Evolutionary conservation across 2,888 invertebrate species (phyloP).

Genomic region (Himalopsyche japonica): DNA sequence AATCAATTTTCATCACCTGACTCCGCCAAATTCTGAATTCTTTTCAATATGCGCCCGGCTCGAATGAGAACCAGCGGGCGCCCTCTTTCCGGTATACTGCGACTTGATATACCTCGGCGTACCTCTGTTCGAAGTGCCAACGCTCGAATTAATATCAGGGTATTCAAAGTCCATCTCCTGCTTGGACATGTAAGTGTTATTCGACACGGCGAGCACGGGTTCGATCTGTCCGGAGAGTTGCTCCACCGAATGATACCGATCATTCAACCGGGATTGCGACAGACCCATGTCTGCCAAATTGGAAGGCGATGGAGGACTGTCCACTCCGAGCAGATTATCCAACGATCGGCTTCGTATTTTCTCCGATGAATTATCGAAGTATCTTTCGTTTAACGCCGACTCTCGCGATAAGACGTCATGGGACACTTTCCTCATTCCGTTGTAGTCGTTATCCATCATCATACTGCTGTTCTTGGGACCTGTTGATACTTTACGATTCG

Average conservation of each 20-base stretch:
- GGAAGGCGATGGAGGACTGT: constrained; percentile 64
- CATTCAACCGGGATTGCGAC: constrained; percentile 84
- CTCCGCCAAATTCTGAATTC: constrained; percentile 70
- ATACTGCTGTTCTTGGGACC: constrained; percentile 35
- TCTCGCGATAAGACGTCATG: constrained; percentile 78
- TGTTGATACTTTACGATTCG: constrained; percentile 32
- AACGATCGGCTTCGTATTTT: constrained; percentile 80
- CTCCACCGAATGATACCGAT: constrained; percentile 86
- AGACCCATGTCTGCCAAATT: constrained; percentile 76
- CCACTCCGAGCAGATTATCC: constrained; percentile 76
- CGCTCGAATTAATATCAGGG: constrained; percentile 61
- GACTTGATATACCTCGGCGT: constrained; percentile 81
- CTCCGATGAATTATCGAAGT: constrained; percentile 74
- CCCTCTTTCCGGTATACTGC: constrained; percentile 78
- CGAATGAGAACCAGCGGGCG: constrained; percentile 84
- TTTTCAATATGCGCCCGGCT: constrained; percentile 86
- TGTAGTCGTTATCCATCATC: constrained; percentile 42
- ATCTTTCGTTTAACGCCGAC: constrained; percentile 85
- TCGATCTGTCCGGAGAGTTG: constrained; percentile 63
- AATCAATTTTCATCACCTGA: constrained; percentile 49
- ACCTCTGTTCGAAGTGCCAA: constrained; percentile 57
- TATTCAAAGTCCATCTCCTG: constrained; percentile 73
- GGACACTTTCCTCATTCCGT: constrained; percentile 66
- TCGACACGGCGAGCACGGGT: constrained; percentile 56
- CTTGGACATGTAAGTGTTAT: constrained; percentile 55